Conservation (phyloP, 2,797 vertebrate genomes). For the Sarcoramphus papa region DNA sequence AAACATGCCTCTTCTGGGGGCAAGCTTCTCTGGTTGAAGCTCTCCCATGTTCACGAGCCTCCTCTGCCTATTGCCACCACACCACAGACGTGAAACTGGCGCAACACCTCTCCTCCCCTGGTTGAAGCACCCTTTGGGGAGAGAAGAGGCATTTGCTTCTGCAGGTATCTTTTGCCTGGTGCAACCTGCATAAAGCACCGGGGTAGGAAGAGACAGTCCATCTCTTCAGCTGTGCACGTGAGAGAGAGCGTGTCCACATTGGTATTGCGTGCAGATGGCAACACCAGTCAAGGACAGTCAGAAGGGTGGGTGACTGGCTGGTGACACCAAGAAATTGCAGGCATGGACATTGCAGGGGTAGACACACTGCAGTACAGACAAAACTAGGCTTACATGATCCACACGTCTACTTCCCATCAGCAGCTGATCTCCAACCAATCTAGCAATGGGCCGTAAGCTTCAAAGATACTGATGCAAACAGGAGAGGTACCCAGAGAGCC, state of each 20-base stretch:
- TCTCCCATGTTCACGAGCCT: neutral
- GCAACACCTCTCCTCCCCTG: neutral
- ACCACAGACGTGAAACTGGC: neutral
- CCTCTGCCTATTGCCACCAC: neutral
- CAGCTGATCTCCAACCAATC: neutral
- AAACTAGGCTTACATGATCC: neutral
- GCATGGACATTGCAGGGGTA: neutral
- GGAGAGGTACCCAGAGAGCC: neutral
- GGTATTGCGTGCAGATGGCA: rapidly evolving
- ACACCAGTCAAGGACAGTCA: neutral
- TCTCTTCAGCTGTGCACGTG: neutral
- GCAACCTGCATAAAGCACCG: neutral
- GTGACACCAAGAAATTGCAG: neutral
- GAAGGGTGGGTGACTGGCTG: neutral
- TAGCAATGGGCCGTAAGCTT: neutral
- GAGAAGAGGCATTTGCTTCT: neutral
- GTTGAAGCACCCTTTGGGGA: neutral
- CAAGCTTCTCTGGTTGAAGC: neutral
- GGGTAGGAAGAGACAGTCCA: neutral
- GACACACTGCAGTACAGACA: neutral
- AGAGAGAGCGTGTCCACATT: neutral
- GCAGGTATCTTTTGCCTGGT: neutral
- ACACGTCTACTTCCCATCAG: neutral
- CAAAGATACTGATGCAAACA: neutral
- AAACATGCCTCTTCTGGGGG: neutral